These are phyloP conservation scores for Lucilia sericata DNA, from an alignment of 1,140 invertebrate species.

Conservation along the genomic window DNA sequence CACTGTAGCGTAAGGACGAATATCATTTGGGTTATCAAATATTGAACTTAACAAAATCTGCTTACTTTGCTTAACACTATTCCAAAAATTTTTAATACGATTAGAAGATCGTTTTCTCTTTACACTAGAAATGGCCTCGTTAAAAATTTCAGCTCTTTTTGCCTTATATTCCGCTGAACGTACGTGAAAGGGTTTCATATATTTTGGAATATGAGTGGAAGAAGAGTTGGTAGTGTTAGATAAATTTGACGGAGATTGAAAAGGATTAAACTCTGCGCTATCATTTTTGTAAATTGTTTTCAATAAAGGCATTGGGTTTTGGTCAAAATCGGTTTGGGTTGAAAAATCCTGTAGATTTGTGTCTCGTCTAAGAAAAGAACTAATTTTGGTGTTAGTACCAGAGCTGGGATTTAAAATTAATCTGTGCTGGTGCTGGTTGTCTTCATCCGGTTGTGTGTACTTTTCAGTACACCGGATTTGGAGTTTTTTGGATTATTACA, in stretches of 20 bases:
- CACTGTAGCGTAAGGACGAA: conserved; percentile 42
- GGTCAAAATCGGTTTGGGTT: not conserved
- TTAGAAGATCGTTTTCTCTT: conserved; percentile 17
- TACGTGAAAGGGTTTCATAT: conserved; percentile 44
- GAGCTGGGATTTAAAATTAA: not conserved
- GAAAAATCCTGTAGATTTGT: not conserved
- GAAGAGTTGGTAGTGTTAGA: not conserved
- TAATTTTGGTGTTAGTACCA: not conserved
- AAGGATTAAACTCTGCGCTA: not conserved
- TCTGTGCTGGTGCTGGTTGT: not conserved
- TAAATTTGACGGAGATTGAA: not conserved
- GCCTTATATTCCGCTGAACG: conserved; percentile 37
- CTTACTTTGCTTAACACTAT: not conserved
- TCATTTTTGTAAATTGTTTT: not conserved
- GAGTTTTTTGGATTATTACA: conserved; percentile 21
- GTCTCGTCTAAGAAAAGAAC: not conserved
- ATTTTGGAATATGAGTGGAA: not conserved
- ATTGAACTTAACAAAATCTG: not conserved
- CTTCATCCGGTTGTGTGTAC: not conserved
- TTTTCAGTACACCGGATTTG: not conserved
- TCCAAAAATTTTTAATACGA: conserved; percentile 21
- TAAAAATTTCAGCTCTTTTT: conserved; percentile 27
- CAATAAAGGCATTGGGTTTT: not conserved
- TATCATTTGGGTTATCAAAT: conserved; percentile 28
- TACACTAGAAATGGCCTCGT: not conserved